These are phyloP conservation scores for Orchestia grillus DNA, from an alignment of 1,140 invertebrate species.

Conservation along the genomic window DNA sequence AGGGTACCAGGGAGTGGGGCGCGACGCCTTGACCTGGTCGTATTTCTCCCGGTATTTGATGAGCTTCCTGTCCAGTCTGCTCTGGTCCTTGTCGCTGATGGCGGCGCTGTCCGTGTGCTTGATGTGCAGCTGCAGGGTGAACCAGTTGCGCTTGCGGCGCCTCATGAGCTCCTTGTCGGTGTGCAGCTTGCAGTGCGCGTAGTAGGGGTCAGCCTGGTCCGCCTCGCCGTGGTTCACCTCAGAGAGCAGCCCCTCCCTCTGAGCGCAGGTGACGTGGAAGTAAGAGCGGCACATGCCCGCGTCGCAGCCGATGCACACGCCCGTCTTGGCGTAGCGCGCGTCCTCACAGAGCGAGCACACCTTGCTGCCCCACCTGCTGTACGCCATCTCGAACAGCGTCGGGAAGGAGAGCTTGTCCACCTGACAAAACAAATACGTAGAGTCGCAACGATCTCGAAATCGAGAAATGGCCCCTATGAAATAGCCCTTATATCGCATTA, in stretches of 20 bases:
- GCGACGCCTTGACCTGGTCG: constrained; percentile 79
- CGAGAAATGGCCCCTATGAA: too few species aligned
- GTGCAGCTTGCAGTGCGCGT: constrained; percentile 94
- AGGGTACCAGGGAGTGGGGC: constrained; percentile 88
- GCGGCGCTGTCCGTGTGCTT: constrained; percentile 75
- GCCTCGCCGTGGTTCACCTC: constrained; percentile 92
- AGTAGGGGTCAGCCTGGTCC: constrained; percentile 96
- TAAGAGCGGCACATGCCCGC: constrained; percentile 97
- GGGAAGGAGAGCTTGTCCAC: constrained; percentile 73
- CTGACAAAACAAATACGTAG: constrained; percentile 56
- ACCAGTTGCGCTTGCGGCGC: constrained; percentile 85
- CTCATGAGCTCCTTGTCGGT: constrained; percentile 79
- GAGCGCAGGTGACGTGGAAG: constrained; percentile 98
- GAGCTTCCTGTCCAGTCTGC: constrained; percentile 73
- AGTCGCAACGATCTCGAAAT: background rate
- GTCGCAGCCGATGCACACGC: constrained; percentile 96
- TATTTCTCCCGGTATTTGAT: constrained; percentile 73
- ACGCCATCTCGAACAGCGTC: constrained; percentile 95
- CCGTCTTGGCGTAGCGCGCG: constrained; percentile 86
- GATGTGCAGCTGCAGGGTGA: constrained; percentile 87
- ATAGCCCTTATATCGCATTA: too few species aligned
- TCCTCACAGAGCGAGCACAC: constrained; percentile 89
- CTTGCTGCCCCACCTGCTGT: constrained; percentile 94
- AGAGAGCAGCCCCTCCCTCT: constrained; percentile 90
- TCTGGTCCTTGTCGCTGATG: constrained; percentile 69